These are phyloP conservation scores for Liparis tanakae DNA, from an alignment of 2,797 vertebrate genomes.

Conservation along the genomic window DNA sequence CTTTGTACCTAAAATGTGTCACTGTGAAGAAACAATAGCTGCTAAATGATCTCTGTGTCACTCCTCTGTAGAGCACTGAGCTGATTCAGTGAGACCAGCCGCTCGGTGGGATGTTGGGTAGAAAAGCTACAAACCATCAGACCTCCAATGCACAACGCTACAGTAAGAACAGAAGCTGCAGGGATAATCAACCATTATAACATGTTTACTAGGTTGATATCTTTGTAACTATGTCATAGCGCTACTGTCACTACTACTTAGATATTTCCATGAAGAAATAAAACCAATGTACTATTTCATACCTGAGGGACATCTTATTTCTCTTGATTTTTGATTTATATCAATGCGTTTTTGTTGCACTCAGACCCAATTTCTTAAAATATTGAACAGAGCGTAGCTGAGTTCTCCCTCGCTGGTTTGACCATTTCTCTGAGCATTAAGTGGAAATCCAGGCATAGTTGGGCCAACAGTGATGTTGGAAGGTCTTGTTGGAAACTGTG, in stretches of 20 bases:
- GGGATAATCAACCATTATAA: neutral
- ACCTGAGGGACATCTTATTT: slow-evolving; percentile 29
- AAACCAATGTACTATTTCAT: slow-evolving; percentile 22
- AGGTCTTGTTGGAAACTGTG: slow-evolving; percentile 70
- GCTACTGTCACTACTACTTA: neutral
- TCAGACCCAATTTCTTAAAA: slow-evolving; percentile 22
- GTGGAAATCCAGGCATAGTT: slow-evolving; percentile 72
- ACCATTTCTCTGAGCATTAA: slow-evolving; percentile 57
- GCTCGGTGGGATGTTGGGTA: neutral
- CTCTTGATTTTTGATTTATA: slow-evolving; percentile 41
- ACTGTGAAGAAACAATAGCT: slow-evolving; percentile 31
- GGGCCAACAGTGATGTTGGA: slow-evolving; percentile 69
- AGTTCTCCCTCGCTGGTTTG: slow-evolving; percentile 34
- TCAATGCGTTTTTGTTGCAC: slow-evolving; percentile 31
- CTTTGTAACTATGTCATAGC: neutral
- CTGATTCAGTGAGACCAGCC: slow-evolving; percentile 17
- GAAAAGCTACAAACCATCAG: neutral
- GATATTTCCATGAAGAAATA: neutral
- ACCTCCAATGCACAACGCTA: neutral
- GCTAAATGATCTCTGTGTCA: slow-evolving; percentile 25
- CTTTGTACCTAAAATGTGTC: slow-evolving; percentile 12
- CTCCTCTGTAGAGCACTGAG: neutral
- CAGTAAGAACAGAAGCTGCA: neutral
- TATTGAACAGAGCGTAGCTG: slow-evolving; percentile 30
- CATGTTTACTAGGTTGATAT: neutral